Conservation (phyloP, 1,140 invertebrate genomes). For the Leptopilina boulardi region DNA sequence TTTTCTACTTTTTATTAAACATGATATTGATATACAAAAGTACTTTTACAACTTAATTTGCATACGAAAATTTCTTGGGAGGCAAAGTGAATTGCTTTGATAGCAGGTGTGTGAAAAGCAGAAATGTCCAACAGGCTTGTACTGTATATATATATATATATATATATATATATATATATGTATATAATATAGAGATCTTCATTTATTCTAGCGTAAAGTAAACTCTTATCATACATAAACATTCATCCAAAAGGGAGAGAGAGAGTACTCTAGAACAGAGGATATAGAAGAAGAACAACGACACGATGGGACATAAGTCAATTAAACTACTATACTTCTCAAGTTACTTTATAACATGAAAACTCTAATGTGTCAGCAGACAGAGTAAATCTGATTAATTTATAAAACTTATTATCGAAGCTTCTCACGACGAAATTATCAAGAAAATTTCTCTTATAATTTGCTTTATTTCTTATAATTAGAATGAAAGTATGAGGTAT, state of each 20-base stretch:
- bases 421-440: background rate
- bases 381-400: slow-evolving; percentile 1
- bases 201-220: slow-evolving; percentile 19
- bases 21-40: too few species aligned
- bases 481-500: too few species aligned
- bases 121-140: background rate
- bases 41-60: background rate
- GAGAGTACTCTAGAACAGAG: background rate
- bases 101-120: background rate
- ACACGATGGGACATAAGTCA: background rate
- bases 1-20: too few species aligned
- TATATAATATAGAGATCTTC: background rate
- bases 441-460: background rate
- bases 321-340: slow-evolving; percentile 3
- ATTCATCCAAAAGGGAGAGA: background rate
- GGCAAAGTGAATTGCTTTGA: background rate
- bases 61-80: background rate
- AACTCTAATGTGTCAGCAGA: background rate
- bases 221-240: slow-evolving; percentile 30
- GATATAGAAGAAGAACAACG: background rate
- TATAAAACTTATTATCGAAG: background rate
- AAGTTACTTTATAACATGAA: slow-evolving; percentile 1
- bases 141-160: background rate
- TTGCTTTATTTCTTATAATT: background rate
- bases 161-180: too few species aligned